These are phyloP conservation scores for Lepidothrix coronata DNA, from an alignment of 2,113 vertebrate species.

Conservation along the genomic window DNA sequence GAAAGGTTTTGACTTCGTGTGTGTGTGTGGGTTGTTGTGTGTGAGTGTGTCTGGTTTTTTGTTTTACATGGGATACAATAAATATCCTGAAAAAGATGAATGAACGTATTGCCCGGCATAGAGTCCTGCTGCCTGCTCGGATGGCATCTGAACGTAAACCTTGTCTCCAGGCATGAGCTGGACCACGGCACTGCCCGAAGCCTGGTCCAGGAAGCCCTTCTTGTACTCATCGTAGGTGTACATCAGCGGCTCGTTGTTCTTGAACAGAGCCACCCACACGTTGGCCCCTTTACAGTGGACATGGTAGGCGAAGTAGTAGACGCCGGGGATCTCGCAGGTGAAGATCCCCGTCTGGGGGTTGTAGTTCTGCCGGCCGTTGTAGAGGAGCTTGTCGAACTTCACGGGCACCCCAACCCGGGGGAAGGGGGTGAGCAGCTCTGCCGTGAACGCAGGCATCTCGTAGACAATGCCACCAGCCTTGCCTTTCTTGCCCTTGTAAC, in stretches of 20 bases:
- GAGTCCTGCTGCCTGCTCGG: slow-evolving; percentile 94
- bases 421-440: slow-evolving; percentile 90
- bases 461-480: slow-evolving; percentile 68
- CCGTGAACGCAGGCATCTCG: slow-evolving; percentile 93
- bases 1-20: slow-evolving; percentile 18
- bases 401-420: slow-evolving; percentile 89
- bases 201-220: slow-evolving; percentile 95
- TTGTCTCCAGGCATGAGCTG: slow-evolving; percentile 86
- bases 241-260: slow-evolving; percentile 95
- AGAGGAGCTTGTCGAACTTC: slow-evolving; percentile 92
- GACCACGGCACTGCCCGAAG: slow-evolving; percentile 93
- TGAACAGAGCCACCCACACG: slow-evolving; percentile 95
- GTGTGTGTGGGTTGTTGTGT: background rate
- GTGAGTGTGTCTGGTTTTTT: background rate
- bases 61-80: slow-evolving; percentile 93
- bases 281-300: slow-evolving; percentile 95
- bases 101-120: slow-evolving; percentile 96
- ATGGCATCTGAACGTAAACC: slow-evolving; percentile 92
- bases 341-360: slow-evolving; percentile 92
- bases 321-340: slow-evolving; percentile 90
- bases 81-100: slow-evolving; percentile 95
- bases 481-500: slow-evolving; percentile 81
- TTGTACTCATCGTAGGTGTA: slow-evolving; percentile 98
- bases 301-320: slow-evolving; percentile 97
- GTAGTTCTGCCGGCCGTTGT: slow-evolving; percentile 95